Conservation (phyloP, 2,797 vertebrate species). For the Acrocephalus scirpaceus region DNA sequence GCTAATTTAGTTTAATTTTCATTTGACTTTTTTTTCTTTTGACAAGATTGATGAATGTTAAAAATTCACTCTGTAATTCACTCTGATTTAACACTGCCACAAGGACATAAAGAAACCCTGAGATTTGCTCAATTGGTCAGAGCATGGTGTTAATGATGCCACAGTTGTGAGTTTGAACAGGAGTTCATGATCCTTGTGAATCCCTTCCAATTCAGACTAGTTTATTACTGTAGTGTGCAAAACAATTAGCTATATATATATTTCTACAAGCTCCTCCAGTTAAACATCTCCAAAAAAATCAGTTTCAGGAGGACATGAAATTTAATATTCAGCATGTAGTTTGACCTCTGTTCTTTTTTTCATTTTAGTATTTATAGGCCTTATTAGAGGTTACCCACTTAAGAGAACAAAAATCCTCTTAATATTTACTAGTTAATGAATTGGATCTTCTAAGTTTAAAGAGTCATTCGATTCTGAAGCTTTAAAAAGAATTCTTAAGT, state of each 20-base stretch:
- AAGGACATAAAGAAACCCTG: rapidly evolving
- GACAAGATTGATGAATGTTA: background rate
- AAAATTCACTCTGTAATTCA: background rate
- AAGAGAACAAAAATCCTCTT: background rate
- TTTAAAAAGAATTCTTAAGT: background rate
- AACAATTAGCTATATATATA: background rate
- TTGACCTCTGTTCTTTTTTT: background rate
- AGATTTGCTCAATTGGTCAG: background rate
- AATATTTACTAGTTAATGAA: background rate
- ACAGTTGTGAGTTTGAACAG: background rate
- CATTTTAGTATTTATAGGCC: background rate
- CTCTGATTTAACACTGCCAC: background rate
- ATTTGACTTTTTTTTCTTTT: background rate
- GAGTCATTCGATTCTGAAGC: background rate
- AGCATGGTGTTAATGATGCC: background rate
- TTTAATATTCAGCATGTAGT: background rate
- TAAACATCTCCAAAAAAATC: background rate
- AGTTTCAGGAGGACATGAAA: background rate
- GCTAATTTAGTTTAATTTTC: background rate
- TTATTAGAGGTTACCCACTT: background rate
- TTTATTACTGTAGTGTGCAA: too few species aligned
- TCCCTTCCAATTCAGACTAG: background rate
- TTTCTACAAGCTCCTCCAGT: background rate
- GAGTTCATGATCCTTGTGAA: too few species aligned
- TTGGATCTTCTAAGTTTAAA: background rate